These are phyloP conservation scores for Apamea sordens DNA, from an alignment of 2,888 invertebrate genomes.

Conservation along the genomic window DNA sequence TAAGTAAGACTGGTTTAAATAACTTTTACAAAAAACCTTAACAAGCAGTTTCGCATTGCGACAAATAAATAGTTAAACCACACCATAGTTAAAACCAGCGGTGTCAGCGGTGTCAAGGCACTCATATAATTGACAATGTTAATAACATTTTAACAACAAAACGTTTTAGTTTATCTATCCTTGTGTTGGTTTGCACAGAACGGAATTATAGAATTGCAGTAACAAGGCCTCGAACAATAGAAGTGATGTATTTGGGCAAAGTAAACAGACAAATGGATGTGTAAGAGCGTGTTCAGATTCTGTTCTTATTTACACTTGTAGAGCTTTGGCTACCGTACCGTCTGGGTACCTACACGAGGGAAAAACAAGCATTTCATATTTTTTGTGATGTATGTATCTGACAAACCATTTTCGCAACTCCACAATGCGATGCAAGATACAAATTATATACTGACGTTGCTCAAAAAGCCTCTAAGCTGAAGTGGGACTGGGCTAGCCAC, in stretches of 20 bases:
- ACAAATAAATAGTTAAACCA: neutral
- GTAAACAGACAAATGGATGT: constrained; percentile 50
- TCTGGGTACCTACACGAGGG: neutral
- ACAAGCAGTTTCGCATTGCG: constrained; percentile 9
- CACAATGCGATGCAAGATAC: neutral
- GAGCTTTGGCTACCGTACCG: neutral
- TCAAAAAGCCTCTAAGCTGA: too few species aligned
- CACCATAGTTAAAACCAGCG: neutral
- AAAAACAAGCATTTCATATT: neutral
- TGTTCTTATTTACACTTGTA: neutral
- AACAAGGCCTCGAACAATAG: constrained; percentile 63
- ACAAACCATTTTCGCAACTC: neutral
- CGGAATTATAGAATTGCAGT: constrained; percentile 58
- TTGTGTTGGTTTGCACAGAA: constrained; percentile 72
- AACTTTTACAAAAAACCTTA: neutral
- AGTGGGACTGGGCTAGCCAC: too few species aligned
- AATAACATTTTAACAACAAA: constrained; percentile 67
- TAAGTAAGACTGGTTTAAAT: neutral
- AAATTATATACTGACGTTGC: too few species aligned
- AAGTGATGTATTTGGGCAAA: constrained; percentile 58
- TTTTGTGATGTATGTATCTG: neutral
- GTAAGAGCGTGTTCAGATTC: constrained; percentile 40
- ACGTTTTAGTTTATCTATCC: constrained; percentile 67
- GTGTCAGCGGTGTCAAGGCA: constrained; percentile 29
- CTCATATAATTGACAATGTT: constrained; percentile 62